A percentile compares a stretch with the other conserved stretches of the same genome.
Evolutionary conservation across 2,797 vertebrate genomes (phyloP).

Genomic region (Thamnophis elegans): DNA sequence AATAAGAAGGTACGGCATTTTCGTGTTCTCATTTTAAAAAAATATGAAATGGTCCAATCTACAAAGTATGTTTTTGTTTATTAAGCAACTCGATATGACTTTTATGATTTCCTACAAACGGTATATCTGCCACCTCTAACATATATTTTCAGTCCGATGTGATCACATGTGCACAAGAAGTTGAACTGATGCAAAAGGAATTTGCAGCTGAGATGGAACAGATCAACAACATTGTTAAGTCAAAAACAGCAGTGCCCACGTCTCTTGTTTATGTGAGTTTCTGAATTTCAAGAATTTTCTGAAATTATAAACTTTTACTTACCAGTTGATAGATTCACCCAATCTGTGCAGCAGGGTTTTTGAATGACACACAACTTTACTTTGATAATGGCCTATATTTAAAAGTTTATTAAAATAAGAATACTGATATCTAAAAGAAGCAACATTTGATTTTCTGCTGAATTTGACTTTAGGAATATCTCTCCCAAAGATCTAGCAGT

Average conservation of each 20-base stretch:
- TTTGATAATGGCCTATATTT: background rate
- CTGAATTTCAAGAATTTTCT: conserved; percentile 19
- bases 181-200: conserved; percentile 74
- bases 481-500: background rate
- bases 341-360: background rate
- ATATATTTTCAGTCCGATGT: conserved; percentile 78
- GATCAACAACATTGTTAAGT: conserved; percentile 73
- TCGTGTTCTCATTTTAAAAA: background rate
- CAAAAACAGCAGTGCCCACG: conserved; percentile 77
- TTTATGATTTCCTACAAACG: background rate
- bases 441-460: background rate
- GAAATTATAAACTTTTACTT: background rate
- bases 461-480: background rate
- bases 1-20: background rate
- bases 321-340: background rate
- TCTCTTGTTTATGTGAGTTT: conserved; percentile 86
- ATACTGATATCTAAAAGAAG: background rate
- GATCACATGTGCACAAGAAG: conserved; percentile 72
- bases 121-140: background rate
- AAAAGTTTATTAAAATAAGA: background rate
- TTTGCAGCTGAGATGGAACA: conserved; percentile 72
- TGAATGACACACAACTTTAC: background rate
- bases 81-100: background rate
- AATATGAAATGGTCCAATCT: background rate
- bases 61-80: background rate